Base-by-base conservation (phyloP, 2,113 vertebrate species). In the Anarrhichthys ocellatus region DNA sequence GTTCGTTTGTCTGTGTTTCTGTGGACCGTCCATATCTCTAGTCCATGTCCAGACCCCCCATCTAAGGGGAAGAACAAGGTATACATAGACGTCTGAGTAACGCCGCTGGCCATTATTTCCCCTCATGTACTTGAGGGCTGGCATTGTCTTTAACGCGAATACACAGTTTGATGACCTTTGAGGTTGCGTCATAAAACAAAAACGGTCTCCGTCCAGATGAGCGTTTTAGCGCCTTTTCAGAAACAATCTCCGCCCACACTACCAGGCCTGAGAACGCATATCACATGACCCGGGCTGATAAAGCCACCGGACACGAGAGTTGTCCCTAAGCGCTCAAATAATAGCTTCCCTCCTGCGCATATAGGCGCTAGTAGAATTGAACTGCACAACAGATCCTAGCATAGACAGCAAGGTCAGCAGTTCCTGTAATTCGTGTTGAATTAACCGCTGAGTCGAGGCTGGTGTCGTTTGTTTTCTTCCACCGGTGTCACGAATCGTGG, bases 21-120 rank as follows among this genome's bases (percentile, higher is more conserved):
- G 17, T 18, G 32, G 27, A 42, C 27, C 8, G 17, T 58, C 58
- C n/a, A 22, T 82, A 89, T 88, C 86, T 77, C 56, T 24, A 58
- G 66, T 78, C 15, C 56, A 10, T 1, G 76, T 88, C 84, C 82
- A 91, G 86, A 81, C 64, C 78, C 27, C 34, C 34, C 0, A n/a
- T 84, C 82, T 81, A 78, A 52, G 65, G 66, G 78, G 78, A 40
- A 62, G 59, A 50, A 17, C 9, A 34, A 68, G 74, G 65, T 77
- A 75, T 62, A 80, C 70, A 71, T 73, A 71, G 84, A 36, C 46
- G 36, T 82, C 65, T 81, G 78, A 82, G 72, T 86, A 38, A 84
- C 63, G 67, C 52, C 40, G 40, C 38, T 73, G 82, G 59, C 46
- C 40, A 17, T 70, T 61, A 40, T 73, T 73, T 56, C 32, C 54